Evolutionary conservation across 2,113 vertebrate genomes (phyloP).

Genomic region (Paramisgurnus dabryanus): DNA sequence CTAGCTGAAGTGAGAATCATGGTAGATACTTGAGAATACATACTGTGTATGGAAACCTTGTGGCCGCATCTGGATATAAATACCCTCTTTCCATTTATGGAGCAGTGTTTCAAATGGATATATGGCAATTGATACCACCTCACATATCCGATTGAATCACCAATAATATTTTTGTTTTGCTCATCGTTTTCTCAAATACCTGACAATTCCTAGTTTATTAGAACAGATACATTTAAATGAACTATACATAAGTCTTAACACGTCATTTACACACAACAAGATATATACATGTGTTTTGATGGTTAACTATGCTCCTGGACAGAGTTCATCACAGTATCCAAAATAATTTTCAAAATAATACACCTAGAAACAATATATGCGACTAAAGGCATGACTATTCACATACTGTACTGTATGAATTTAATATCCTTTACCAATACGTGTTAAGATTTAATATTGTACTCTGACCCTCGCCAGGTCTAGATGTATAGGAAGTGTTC

Average conservation of each 20-base stretch:
- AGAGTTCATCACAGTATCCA: background rate
- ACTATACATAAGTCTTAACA: background rate
- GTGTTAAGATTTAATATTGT: too few relatives aligned
- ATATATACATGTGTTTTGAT: constrained; percentile 10
- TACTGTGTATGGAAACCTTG: constrained; percentile 62
- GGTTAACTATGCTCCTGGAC: background rate
- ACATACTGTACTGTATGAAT: too few relatives aligned
- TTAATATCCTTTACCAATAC: too few relatives aligned
- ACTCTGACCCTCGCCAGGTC: background rate
- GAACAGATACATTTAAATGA: background rate
- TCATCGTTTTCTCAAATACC: constrained; percentile 8
- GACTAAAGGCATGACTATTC: too few relatives aligned
- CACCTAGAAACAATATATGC: too few relatives aligned
- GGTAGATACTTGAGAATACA: constrained; percentile 60
- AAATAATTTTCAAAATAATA: background rate
- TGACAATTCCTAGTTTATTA: background rate
- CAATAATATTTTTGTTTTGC: constrained; percentile 19
- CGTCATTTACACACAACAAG: background rate
- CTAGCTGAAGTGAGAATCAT: constrained; percentile 59
- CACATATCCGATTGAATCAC: constrained; percentile 31
- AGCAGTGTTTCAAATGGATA: constrained; percentile 64
- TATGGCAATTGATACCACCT: constrained; percentile 46
- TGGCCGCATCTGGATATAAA: constrained; percentile 75
- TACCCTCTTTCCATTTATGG: constrained; percentile 74
- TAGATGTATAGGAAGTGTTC: background rate